Evolutionary conservation across 2,797 vertebrate species (phyloP).

Genomic region (Jordanella pulchra): DNA sequence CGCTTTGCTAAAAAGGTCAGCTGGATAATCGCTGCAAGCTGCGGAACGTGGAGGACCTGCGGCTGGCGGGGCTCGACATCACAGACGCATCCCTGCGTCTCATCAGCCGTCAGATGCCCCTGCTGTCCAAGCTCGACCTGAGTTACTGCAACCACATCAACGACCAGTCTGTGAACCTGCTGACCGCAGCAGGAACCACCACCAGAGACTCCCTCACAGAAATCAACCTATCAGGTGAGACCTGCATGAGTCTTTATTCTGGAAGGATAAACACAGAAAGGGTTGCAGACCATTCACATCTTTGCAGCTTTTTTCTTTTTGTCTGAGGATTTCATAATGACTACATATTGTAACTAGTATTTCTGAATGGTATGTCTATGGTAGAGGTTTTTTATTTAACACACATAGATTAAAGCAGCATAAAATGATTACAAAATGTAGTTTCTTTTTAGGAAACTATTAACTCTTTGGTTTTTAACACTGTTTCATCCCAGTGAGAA

Average conservation of each 20-base stretch:
- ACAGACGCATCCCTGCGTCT: slow-evolving; percentile 90
- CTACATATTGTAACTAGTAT: too few species aligned
- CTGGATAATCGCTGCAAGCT: slow-evolving; percentile 94
- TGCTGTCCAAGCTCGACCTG: slow-evolving; percentile 89
- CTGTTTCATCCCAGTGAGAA: background rate
- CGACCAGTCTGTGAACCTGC: slow-evolving; percentile 94
- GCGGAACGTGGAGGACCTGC: slow-evolving; percentile 90
- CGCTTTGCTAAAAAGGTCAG: slow-evolving; percentile 82
- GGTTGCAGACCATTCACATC: too few species aligned
- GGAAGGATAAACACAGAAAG: too few species aligned
- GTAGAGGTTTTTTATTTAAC: too few species aligned
- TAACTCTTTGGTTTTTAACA: too few species aligned
- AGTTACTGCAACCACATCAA: slow-evolving; percentile 97
- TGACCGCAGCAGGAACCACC: slow-evolving; percentile 92
- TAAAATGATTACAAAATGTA: too few species aligned
- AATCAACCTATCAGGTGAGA: slow-evolving; percentile 91
- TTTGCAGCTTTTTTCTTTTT: too few species aligned
- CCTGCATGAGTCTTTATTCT: background rate
- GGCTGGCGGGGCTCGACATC: slow-evolving; percentile 91
- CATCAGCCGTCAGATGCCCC: slow-evolving; percentile 92
- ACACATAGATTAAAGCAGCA: too few species aligned
- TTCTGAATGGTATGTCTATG: too few species aligned
- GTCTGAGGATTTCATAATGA: too few species aligned
- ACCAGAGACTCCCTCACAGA: slow-evolving; percentile 89
- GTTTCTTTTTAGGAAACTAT: too few species aligned